phyloP scores from a whole-genome alignment of 2,113 vertebrate species.

The Platichthys flesus region DNA sequence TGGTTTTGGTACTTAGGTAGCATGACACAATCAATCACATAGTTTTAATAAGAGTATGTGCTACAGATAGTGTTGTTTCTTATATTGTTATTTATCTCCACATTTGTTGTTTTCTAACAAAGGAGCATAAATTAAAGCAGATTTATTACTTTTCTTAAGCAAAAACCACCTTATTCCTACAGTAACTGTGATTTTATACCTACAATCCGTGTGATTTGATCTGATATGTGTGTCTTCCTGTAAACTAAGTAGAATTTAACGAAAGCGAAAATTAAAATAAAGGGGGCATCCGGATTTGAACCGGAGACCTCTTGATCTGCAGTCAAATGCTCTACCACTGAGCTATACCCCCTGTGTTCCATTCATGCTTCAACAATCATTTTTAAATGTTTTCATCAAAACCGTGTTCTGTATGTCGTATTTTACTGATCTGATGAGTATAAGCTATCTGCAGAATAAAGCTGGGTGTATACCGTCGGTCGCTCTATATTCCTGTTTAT shows the following conservation, averaged over 20 bases:
- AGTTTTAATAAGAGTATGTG: background rate
- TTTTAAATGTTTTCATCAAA: no score
- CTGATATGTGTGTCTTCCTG: background rate
- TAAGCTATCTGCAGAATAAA: no score
- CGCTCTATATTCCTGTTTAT: background rate
- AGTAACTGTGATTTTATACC: background rate
- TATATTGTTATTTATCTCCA: background rate
- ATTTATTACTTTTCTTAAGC: background rate
- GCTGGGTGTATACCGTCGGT: background rate
- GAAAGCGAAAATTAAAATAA: background rate
- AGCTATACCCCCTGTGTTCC: slow-evolving; percentile 84
- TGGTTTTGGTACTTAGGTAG: background rate
- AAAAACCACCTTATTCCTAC: background rate
- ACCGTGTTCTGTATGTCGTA: no score
- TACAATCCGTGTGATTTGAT: background rate
- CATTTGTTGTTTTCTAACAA: background rate
- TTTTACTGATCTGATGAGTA: no score
- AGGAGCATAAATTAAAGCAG: background rate
- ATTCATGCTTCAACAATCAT: no score
- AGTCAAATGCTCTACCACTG: slow-evolving; percentile 94
- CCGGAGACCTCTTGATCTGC: slow-evolving; percentile 89
- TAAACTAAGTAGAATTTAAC: background rate
- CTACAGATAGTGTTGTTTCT: background rate
- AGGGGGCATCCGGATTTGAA: slow-evolving; percentile 92
- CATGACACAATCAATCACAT: background rate